phyloP scores from a whole-genome alignment of 2,113 vertebrate genomes.

The Nanorana parkeri region DNA sequence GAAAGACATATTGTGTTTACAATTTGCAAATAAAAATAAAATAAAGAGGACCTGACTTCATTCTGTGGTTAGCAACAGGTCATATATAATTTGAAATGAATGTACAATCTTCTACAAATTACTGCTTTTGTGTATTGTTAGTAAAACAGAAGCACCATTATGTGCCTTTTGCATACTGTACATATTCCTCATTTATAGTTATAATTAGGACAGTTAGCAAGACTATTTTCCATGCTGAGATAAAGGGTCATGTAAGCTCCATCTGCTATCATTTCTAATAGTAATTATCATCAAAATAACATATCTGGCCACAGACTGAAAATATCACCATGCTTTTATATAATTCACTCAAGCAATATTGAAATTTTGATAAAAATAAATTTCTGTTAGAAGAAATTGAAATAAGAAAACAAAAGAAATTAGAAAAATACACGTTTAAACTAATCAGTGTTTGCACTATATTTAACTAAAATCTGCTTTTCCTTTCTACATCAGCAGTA shows the following conservation, averaged over 20 bases:
- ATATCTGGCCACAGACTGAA: background rate
- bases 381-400: too few species aligned
- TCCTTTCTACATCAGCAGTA: too few species aligned
- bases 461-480: too few species aligned
- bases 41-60: too few species aligned
- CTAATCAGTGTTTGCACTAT: too few species aligned
- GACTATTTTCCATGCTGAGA: constrained; percentile 30
- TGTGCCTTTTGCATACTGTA: constrained; percentile 21
- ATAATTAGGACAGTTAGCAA: constrained; percentile 42
- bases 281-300: constrained; percentile 7
- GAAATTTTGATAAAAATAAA: too few species aligned
- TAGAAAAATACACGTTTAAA: background rate
- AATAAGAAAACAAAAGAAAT: too few species aligned
- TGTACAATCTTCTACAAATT: constrained; percentile 27
- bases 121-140: constrained; percentile 28
- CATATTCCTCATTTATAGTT: constrained; percentile 17
- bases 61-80: too few species aligned
- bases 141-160: constrained; percentile 26
- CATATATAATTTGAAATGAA: constrained; percentile 6
- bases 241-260: constrained; percentile 32
- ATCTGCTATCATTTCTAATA: constrained; percentile 22
- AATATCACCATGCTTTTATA: background rate
- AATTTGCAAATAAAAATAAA: too few species aligned
- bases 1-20: too few species aligned
- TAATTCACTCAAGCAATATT: too few species aligned